Evolutionary conservation across 2,797 vertebrate species (phyloP).

Genomic region (Trachops cirrhosus): DNA sequence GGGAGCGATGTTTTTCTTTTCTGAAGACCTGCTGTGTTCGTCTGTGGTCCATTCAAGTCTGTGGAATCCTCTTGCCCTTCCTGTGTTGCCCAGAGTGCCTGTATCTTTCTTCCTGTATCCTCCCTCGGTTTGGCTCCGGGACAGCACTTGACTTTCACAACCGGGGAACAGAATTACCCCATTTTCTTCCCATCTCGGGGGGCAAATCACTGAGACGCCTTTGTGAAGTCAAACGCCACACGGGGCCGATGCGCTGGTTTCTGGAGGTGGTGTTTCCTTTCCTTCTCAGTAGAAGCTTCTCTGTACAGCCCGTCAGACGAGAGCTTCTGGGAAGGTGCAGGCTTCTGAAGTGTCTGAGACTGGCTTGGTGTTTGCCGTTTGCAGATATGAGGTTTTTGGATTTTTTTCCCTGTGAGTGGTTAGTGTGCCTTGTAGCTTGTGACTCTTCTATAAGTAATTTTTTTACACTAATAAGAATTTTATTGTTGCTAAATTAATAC

Average conservation of each 20-base stretch:
- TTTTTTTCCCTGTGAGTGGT: background rate
- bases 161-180: background rate
- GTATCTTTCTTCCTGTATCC: background rate
- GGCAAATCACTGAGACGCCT: constrained; percentile 19
- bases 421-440: background rate
- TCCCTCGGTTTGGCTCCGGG: background rate
- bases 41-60: background rate
- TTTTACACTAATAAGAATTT: background rate
- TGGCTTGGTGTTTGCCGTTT: background rate
- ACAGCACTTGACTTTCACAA: background rate
- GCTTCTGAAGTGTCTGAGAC: background rate
- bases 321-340: background rate
- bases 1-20: background rate
- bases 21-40: background rate
- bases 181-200: background rate
- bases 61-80: background rate
- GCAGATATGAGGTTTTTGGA: background rate
- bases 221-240: background rate
- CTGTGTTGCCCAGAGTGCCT: background rate
- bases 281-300: background rate
- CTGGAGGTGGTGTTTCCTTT: background rate
- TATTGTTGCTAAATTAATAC: background rate
- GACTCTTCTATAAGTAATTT: background rate
- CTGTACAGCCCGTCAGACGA: background rate
- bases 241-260: background rate